Conservation (phyloP, 2,888 invertebrate species). For the Tachystola acroxantha region DNA sequence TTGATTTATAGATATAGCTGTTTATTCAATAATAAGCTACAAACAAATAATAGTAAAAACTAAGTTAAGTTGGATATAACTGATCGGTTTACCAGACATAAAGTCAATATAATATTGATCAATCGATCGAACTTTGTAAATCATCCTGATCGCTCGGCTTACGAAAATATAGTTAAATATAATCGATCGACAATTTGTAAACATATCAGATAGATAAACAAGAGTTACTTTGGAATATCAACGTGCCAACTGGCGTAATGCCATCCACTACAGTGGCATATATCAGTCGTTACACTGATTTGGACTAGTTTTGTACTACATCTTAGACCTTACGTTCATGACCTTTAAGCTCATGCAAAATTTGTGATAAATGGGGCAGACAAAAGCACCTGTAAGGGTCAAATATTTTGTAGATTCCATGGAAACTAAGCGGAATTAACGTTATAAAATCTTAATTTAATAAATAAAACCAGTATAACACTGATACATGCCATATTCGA, state of each 20-base stretch:
- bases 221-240: conserved; percentile 13
- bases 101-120: too few species aligned
- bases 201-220: too few species aligned
- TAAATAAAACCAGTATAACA: background rate
- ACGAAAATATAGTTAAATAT: too few species aligned
- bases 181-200: too few species aligned
- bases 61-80: too few species aligned
- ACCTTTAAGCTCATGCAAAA: conserved; percentile 8
- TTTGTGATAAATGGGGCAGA: conserved; percentile 8
- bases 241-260: conserved; percentile 16
- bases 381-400: conserved; percentile 5
- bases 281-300: conserved; percentile 32
- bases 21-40: too few species aligned
- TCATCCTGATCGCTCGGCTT: too few species aligned
- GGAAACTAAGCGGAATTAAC: background rate
- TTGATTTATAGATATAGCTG: too few species aligned
- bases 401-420: background rate
- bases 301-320: conserved; percentile 40
- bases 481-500: conserved; percentile 1
- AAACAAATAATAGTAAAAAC: too few species aligned
- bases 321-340: conserved; percentile 33
- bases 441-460: background rate
- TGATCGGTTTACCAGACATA: too few species aligned
- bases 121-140: too few species aligned
- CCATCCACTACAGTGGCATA: conserved; percentile 25